These are phyloP conservation scores for Paramormyrops hopkinsi DNA, from an alignment of 2,797 vertebrate genomes.

Conservation along the genomic window DNA sequence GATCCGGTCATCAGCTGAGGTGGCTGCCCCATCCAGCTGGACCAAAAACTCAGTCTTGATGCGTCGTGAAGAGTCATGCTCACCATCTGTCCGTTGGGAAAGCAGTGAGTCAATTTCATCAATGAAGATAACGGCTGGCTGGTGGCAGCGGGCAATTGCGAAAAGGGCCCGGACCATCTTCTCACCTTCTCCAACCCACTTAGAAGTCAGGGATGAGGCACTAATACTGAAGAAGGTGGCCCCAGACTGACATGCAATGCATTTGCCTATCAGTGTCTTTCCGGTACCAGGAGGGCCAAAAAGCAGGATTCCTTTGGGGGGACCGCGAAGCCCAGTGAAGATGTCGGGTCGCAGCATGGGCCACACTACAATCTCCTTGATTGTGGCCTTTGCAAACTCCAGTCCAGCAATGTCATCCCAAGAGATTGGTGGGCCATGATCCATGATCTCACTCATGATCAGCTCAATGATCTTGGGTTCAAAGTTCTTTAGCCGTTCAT, in stretches of 20 bases:
- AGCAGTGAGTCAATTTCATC: slow-evolving; percentile 94
- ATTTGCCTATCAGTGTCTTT: slow-evolving; percentile 96
- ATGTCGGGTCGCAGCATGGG: slow-evolving; percentile 96
- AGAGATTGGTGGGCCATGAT: slow-evolving; percentile 78
- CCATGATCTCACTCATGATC: slow-evolving; percentile 96
- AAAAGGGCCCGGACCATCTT: slow-evolving; percentile 96
- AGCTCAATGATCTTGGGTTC: slow-evolving; percentile 93
- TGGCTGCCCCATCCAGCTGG: slow-evolving; percentile 87
- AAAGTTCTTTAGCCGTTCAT: slow-evolving; percentile 83
- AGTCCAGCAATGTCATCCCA: slow-evolving; percentile 97
- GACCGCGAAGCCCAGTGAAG: slow-evolving; percentile 88
- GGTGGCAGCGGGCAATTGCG: slow-evolving; percentile 84
- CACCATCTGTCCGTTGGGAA: slow-evolving; percentile 87
- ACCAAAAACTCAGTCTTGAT: slow-evolving; percentile 97
- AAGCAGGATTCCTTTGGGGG: slow-evolving; percentile 89
- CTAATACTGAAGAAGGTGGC: slow-evolving; percentile 98
- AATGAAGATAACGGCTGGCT: slow-evolving; percentile 94
- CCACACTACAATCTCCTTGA: slow-evolving; percentile 97
- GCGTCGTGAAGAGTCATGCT: slow-evolving; percentile 88
- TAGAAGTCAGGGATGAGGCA: slow-evolving; percentile 92
- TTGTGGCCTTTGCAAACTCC: slow-evolving; percentile 91
- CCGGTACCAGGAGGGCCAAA: slow-evolving; percentile 95
- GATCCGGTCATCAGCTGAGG: slow-evolving; percentile 86
- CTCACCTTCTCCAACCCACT: slow-evolving; percentile 96
- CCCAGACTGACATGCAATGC: slow-evolving; percentile 91